Percentiles rank a stretch among this genome's conserved stretches.
These are phyloP conservation scores for Cataglyphis livida DNA, from an alignment of 2,888 invertebrate species.

Conservation along the genomic window DNA sequence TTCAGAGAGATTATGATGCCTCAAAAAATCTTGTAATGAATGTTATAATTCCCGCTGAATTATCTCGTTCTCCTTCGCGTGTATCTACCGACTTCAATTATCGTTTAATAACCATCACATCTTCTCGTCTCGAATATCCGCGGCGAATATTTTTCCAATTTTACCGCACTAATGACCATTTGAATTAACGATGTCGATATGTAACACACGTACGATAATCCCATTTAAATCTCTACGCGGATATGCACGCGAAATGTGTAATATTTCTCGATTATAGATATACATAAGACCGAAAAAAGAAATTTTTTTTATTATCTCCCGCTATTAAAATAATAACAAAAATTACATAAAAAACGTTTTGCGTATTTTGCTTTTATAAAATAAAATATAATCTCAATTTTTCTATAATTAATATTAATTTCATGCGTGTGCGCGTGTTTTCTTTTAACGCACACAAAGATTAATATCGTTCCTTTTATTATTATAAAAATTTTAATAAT, in stretches of 20 bases:
- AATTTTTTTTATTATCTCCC: neutral
- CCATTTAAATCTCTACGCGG: slow-evolving; percentile 27
- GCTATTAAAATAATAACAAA: neutral
- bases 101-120: slow-evolving; percentile 58
- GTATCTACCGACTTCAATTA: slow-evolving; percentile 12
- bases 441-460: neutral
- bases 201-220: neutral
- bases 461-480: neutral
- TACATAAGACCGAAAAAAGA: neutral
- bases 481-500: neutral
- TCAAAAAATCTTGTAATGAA: slow-evolving; percentile 51
- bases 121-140: slow-evolving; percentile 47
- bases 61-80: slow-evolving; percentile 51
- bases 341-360: neutral
- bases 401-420: neutral
- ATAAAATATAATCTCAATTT: slow-evolving; percentile 10
- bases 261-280: neutral
- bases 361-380: neutral
- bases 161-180: slow-evolving; percentile 63
- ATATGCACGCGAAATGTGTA: slow-evolving; percentile 4
- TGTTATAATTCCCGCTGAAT: slow-evolving; percentile 53
- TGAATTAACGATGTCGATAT: slow-evolving; percentile 57
- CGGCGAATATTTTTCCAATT: slow-evolving; percentile 57
- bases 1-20: slow-evolving; percentile 37
- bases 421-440: neutral